Evolutionary conservation across 2,888 invertebrate genomes (phyloP), one percentile per base, ranked within the genome.

Genomic region (Mylabris sibirica): DNA sequence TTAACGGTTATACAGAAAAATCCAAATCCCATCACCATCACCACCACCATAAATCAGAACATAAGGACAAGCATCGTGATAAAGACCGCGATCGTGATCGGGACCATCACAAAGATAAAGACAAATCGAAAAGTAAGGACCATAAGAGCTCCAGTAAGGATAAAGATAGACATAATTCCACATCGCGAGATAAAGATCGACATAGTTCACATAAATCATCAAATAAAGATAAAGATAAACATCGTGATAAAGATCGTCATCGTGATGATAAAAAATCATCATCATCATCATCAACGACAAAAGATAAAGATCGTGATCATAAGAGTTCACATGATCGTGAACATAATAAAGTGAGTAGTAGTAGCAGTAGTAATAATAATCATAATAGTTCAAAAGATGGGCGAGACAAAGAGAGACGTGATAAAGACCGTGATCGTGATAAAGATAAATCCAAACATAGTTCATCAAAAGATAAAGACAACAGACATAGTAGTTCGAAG

Each of bases 1-100:
- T 93, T 81, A 92, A 94, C 86, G 95, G 94, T 65, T 93, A 91
- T 84, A 77, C 84, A 4, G 84, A 85, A 60, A 88, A 88, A 67
- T 86, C 87, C 74, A 87, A 87, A 75, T 87, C 87, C 73, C 49
- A 49, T 49, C 49, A 49, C 20, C 44, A 44, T 44, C 44, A 44
- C 12, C 44, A 44, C 8, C 87, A 88, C 44, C 38, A 38, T 79
- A 88, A 88, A 80, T 88, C 88, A 24, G 88, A 89, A 53, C 87
- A 88, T 74, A 90, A 89, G 80, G 91, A 91, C 79, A 91, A 90
- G 79, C 89, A 92, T 80, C 88, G 90, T 72, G 90, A 91, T 79
- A 91, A 90, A 79, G 89, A 92, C 80, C 88, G 90, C 72, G 90
- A 91, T 78, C 91, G 90, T 80, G 90, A 91, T 74, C 87, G 88